Evolutionary conservation across 2,888 invertebrate genomes (phyloP).

Genomic region (Mesopsocus fuscifrons): DNA sequence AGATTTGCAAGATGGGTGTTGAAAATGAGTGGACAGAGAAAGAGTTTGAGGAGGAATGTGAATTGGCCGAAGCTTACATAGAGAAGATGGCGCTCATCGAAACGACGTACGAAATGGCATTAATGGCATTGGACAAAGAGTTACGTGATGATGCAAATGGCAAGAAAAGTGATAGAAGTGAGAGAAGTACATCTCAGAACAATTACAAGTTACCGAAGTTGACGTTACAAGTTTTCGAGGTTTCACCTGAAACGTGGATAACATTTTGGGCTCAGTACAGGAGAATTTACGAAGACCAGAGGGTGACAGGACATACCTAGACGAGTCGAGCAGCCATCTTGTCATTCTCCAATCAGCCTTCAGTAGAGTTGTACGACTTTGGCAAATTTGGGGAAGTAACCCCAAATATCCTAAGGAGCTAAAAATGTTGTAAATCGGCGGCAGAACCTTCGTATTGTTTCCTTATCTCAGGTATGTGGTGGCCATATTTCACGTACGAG

Average conservation of each 20-base stretch:
- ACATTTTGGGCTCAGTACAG: not conserved
- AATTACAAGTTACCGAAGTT: not conserved
- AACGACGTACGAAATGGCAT: too few species aligned
- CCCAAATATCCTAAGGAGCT: not conserved
- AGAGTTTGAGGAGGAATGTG: too few species aligned
- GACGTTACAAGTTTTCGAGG: not conserved
- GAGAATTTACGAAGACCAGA: not conserved
- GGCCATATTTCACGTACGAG: not conserved
- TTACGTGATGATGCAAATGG: too few species aligned
- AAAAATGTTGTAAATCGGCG: not conserved
- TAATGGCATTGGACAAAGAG: too few species aligned
- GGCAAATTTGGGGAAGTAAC: too few species aligned
- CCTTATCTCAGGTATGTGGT: not conserved
- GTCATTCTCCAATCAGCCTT: too few species aligned
- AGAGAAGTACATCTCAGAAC: not conserved
- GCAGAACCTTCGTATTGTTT: not conserved
- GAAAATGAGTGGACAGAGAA: not conserved
- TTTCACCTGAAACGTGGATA: not conserved
- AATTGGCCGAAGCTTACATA: too few species aligned
- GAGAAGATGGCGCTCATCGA: too few species aligned
- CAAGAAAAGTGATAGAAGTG: too few species aligned
- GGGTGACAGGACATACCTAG: too few species aligned
- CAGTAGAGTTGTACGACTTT: not conserved
- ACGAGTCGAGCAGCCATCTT: too few species aligned
- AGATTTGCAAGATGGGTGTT: too few species aligned